Evolutionary conservation across 2,888 invertebrate species (phyloP), one percentile per base, ranked within the genome.

Genomic region (Drosophila neotestacea): DNA sequence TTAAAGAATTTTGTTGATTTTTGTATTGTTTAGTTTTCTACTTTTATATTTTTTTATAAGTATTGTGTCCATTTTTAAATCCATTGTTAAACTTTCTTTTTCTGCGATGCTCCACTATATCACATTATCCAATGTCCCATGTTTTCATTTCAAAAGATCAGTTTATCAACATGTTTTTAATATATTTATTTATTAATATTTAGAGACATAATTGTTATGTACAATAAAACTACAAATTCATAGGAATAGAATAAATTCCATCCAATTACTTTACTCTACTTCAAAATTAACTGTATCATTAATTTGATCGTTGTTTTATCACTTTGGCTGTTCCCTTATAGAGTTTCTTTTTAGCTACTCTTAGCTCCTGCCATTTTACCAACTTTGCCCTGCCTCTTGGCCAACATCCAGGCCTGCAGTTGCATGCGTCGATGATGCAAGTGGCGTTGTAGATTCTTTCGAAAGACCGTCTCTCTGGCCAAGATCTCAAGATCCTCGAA

Each of bases 391-490:
- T 75, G 70, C 28, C 51, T 73, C 10, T 59, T 80, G 70, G 65
- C 70, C 54, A 46, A 27, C 63, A 83, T 47, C 46, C 59, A 62
- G 28, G 51, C 50, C 4, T 75, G 69, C 39, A 82, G 50, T 38
- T 75, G 63, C 76, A 89, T 85, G 59, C 75, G 77, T 4, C 88
- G 50, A 34, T 88, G 71, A 61, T 85, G 84, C 51, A 85, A 28
- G 22, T 73, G 70, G 0, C 89, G 58, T n/a, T 83, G 75, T 3
- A 85, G 58, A 10, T 27, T 76, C 59, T 83, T 85, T 48, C 68
- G 76, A 59, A 89, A 89, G 56, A 89, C 54, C 42, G 88, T 89
- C 54, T 86, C 73, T 9, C 90, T 44, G 28, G 88, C 86, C 6
- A 86, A 32, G 4, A 65, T 77, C 72, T 77, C 58, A 5, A 86